phyloP scores from a whole-genome alignment of 2,113 vertebrate genomes.

The Cyphomyrus discorhynchus region DNA sequence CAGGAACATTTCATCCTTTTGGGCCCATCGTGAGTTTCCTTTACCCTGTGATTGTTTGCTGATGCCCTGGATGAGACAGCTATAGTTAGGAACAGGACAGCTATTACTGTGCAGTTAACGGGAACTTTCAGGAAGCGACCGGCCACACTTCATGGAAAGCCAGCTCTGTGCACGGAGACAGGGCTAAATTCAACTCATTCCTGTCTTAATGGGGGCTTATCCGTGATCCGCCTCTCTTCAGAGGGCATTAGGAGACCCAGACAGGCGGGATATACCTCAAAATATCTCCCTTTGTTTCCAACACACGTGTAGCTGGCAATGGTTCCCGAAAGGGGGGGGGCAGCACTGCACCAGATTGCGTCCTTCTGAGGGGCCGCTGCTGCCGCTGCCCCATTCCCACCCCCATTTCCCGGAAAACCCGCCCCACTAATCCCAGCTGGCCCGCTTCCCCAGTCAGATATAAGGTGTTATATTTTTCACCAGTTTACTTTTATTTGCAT shows the following conservation, averaged over 20 bases:
- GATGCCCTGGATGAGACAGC: slow-evolving; percentile 55
- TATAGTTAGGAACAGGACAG: slow-evolving; percentile 69
- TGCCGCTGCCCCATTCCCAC: neutral
- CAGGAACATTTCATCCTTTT: slow-evolving; percentile 37
- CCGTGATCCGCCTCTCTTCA: slow-evolving; percentile 57
- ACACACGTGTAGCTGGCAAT: slow-evolving; percentile 26
- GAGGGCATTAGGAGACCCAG: slow-evolving; percentile 57
- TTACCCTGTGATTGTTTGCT: slow-evolving; percentile 67
- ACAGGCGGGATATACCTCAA: slow-evolving; percentile 59
- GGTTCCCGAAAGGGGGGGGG: neutral
- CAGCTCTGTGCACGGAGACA: slow-evolving; percentile 43
- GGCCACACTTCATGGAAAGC: slow-evolving; percentile 62
- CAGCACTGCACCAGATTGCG: neutral
- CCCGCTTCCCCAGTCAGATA: neutral
- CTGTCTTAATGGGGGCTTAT: slow-evolving; percentile 72
- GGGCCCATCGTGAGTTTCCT: slow-evolving; percentile 61
- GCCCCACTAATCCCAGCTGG: neutral
- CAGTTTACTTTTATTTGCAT: neutral
- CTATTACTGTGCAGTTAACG: slow-evolving; percentile 37
- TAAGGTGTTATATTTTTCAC: neutral
- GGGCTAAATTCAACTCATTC: slow-evolving; percentile 73
- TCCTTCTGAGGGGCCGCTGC: neutral
- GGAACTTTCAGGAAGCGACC: slow-evolving; percentile 62
- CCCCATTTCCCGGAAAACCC: slow-evolving; percentile 8
- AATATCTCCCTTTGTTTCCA: slow-evolving; percentile 55